Percentiles rank a stretch among this genome's conserved stretches.
phyloP scores from a whole-genome alignment of 2,113 vertebrate species.

The Hippocampus zosterae region DNA sequence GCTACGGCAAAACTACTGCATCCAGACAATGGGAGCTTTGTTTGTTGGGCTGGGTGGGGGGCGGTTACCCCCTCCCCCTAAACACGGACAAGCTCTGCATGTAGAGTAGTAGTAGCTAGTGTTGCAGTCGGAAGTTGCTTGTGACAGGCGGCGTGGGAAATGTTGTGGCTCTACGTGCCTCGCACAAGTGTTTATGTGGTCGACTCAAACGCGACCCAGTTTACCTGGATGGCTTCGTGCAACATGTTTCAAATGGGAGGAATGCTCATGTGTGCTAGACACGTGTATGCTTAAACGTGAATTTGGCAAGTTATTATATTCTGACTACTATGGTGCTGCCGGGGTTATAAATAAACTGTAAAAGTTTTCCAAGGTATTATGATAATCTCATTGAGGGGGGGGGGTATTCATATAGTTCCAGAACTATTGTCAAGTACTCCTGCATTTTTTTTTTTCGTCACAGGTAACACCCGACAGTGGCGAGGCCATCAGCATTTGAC shows the following conservation, averaged over 20 bases:
- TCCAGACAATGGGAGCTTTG: constrained; percentile 69
- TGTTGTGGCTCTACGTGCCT: constrained; percentile 1
- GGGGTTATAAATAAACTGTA: neutral
- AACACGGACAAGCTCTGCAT: constrained; percentile 63
- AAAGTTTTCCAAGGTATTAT: neutral
- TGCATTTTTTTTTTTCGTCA: too few relatives aligned
- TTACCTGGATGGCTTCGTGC: constrained; percentile 12
- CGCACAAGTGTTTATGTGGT: neutral
- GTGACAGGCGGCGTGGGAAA: constrained; percentile 20
- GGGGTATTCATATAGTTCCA: neutral
- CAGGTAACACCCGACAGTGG: too few relatives aligned
- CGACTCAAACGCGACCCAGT: neutral
- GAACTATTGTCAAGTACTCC: too few relatives aligned
- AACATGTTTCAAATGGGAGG: constrained; percentile 34
- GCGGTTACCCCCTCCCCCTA: constrained; percentile 32
- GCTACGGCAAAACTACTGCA: constrained; percentile 66
- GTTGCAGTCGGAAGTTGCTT: constrained; percentile 62
- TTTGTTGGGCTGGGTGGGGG: constrained; percentile 47
- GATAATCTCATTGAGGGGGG: neutral
- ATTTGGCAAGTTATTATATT: neutral
- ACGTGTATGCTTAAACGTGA: constrained; percentile 5
- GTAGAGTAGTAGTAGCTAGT: constrained; percentile 59
- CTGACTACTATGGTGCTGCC: neutral
- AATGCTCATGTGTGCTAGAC: constrained; percentile 9
- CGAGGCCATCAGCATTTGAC: too few relatives aligned